Conservation (phyloP, 2,113 vertebrate species). For the Thamnophis sirtalis region DNA sequence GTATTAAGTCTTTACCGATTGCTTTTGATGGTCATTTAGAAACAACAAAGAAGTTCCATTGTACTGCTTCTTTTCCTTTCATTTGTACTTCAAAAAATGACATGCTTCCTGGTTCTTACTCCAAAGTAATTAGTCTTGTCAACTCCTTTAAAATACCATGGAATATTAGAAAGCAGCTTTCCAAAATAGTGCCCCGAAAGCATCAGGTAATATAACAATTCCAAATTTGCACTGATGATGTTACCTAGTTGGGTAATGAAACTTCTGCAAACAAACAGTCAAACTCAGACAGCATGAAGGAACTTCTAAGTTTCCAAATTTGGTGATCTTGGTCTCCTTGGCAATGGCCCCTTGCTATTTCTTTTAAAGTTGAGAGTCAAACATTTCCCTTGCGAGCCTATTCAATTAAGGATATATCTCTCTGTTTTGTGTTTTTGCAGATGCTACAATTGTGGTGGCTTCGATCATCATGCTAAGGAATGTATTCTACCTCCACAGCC, state of each 20-base stretch:
- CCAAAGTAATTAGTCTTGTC: not conserved
- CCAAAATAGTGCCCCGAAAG: not conserved
- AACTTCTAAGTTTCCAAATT: not conserved
- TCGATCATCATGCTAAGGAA: constrained; percentile 83
- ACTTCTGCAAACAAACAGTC: not conserved
- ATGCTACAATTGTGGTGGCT: constrained; percentile 85
- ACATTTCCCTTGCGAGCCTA: rapidly evolving
- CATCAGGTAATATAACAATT: not conserved
- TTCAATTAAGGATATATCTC: rapidly evolving
- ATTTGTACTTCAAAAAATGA: not conserved
- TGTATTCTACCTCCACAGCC: constrained; percentile 84
- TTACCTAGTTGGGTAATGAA: not conserved
- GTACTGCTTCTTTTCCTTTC: not conserved
- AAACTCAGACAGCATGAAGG: not conserved
- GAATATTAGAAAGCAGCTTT: not conserved
- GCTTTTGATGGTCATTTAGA: not conserved
- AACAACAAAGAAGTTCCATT: not conserved
- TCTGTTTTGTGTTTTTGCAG: constrained; percentile 54
- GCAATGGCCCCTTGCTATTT: not conserved
- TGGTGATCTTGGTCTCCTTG: not conserved
- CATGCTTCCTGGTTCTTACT: not conserved
- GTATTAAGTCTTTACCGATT: not conserved
- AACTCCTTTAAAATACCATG: not conserved
- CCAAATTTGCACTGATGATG: not conserved
- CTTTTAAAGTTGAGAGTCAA: not conserved